These are phyloP conservation scores for Lathronympha strigana DNA, from an alignment of 2,888 invertebrate genomes.

Conservation along the genomic window DNA sequence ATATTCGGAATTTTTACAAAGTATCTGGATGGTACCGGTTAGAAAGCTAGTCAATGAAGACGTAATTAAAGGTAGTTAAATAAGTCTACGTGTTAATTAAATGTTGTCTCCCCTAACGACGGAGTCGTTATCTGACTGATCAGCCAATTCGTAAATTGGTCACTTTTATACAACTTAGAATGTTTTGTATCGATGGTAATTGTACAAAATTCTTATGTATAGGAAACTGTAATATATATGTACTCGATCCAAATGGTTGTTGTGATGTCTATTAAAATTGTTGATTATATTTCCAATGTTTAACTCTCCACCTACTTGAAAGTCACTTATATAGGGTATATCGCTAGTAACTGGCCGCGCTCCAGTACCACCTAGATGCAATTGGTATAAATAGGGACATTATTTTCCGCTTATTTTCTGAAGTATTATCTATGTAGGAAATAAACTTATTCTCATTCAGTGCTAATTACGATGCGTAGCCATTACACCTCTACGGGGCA, in stretches of 20 bases:
- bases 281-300: conserved; percentile 60
- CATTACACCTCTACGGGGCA: too few relatives aligned
- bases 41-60: conserved; percentile 25
- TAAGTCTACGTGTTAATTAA: conserved; percentile 32
- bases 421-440: too few relatives aligned
- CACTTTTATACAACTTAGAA: conserved; percentile 59
- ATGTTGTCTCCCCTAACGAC: conserved; percentile 41
- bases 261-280: conserved; percentile 84
- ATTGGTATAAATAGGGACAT: too few relatives aligned
- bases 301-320: conserved; percentile 38
- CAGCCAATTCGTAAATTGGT: conserved; percentile 54
- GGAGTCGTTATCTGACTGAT: conserved; percentile 60
- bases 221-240: conserved; percentile 51
- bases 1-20: conserved; percentile 21
- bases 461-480: too few relatives aligned
- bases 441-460: too few relatives aligned
- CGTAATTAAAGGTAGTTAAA: conserved; percentile 33
- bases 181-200: conserved; percentile 53
- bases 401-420: too few relatives aligned
- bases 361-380: too few relatives aligned
- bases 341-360: too few relatives aligned
- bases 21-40: conserved; percentile 10
- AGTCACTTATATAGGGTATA: neutral
- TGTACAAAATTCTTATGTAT: conserved; percentile 46
- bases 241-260: conserved; percentile 82